Evolutionary conservation across 1,140 invertebrate genomes (phyloP), one percentile per base, ranked within the genome.

Genomic region (Drosophila sucinea): DNA sequence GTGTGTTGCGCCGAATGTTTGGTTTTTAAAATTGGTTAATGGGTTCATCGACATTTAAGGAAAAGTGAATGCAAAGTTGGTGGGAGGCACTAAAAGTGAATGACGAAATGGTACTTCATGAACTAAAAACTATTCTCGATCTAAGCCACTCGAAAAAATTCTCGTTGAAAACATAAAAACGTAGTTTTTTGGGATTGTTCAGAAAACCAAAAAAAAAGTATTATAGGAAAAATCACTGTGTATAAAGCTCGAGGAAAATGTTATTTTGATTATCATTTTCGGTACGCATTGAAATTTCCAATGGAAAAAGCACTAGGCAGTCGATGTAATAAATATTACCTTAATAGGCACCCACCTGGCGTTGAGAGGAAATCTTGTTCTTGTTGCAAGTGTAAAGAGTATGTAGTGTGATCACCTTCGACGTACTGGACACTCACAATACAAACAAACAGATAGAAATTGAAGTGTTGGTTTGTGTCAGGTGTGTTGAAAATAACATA

Each of bases 371-470:
- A 63, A 41, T 76, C 73, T 61, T 68, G 73, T 77, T 76, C 73
- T 61, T 74, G 73, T 77, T 77, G 73, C 75, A 77, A 40, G 75
- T 77, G 75, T 77, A 77, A 67, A 30, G 75, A 77, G 61, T 77
- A 77, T 76, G 62, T 67, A 70, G 75, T 77, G 61, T 77, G 73
- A 75, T 77, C 75, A 76, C 75, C 75, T 77, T 77, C 75, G 66
- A 77, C 47, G 70, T 77, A 77, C 75, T 77, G 70, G 54, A 69
- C 55, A 62, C 60, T 58, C 70, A 51, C 44, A 67, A 56, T 70
- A 74, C 64, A 76, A 68, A 69, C 30, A 54, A 23, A 35, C 17
- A 41, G 25, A 25, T 29, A 30, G 27, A 25, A 32, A 47, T 41
- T 41, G 5, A 63, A 63, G 33, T 60, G 33, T 60, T 17, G 8